Percentiles rank a stretch among this genome's conserved stretches.
These are phyloP conservation scores for Chesias legatella DNA, from an alignment of 2,888 invertebrate genomes.

Conservation along the genomic window DNA sequence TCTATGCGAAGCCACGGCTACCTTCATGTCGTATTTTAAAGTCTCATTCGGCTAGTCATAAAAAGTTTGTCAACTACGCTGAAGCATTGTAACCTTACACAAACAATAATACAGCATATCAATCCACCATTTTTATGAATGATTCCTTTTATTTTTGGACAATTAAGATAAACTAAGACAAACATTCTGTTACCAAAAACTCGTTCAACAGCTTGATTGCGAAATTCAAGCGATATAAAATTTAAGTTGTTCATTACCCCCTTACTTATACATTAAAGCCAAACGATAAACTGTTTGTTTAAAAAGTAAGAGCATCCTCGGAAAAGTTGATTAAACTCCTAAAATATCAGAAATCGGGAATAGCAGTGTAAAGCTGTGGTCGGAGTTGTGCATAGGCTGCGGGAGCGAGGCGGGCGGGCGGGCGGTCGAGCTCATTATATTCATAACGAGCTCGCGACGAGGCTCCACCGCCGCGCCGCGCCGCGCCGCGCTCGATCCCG, in stretches of 20 bases:
- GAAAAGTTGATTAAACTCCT: slow-evolving; percentile 46
- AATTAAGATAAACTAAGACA: too few species aligned
- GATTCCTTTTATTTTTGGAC: too few species aligned
- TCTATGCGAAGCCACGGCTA: slow-evolving; percentile 47
- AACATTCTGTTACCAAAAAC: too few species aligned
- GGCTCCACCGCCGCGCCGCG: slow-evolving; percentile 32
- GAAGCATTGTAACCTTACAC: too few species aligned
- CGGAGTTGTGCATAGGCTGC: slow-evolving; percentile 56
- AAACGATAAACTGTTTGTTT: slow-evolving; percentile 4
- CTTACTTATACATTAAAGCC: neutral
- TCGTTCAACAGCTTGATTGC: too few species aligned
- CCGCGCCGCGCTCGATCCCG: slow-evolving; percentile 43
- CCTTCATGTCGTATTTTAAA: slow-evolving; percentile 40
- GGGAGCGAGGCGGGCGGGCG: slow-evolving; percentile 22
- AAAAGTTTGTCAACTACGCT: neutral
- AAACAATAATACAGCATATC: too few species aligned
- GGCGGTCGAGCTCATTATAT: slow-evolving; percentile 70
- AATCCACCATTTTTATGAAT: too few species aligned
- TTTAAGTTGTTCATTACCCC: too few species aligned
- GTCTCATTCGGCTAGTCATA: slow-evolving; percentile 35
- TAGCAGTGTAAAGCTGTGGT: slow-evolving; percentile 55
- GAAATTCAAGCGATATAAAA: too few species aligned
- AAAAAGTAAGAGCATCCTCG: slow-evolving; percentile 24
- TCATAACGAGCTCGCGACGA: slow-evolving; percentile 70
- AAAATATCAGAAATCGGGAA: slow-evolving; percentile 45